A percentile compares a stretch with the other conserved stretches of the same genome.
phyloP scores from a whole-genome alignment of 2,113 vertebrate species.

The Elachura formosa region DNA sequence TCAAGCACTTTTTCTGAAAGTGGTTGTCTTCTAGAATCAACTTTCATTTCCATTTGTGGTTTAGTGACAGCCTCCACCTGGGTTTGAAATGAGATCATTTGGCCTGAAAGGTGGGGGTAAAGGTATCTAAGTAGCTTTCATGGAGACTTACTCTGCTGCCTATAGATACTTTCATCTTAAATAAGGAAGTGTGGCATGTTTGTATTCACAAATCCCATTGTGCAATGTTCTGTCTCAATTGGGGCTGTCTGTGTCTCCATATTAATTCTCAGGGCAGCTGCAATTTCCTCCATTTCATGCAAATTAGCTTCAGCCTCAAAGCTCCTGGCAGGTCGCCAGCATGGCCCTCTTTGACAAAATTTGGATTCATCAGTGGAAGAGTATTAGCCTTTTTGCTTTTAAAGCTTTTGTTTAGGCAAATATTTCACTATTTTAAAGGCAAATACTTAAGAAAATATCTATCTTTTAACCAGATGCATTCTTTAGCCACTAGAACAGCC shows the following conservation, averaged over 20 bases:
- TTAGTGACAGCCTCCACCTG: slow-evolving; percentile 41
- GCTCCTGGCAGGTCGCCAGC: slow-evolving; percentile 31
- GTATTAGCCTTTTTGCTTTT: slow-evolving; percentile 15
- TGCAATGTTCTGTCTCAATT: slow-evolving; percentile 40
- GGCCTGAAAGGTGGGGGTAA: slow-evolving; percentile 45
- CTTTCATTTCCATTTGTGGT: slow-evolving; percentile 24
- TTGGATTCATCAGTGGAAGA: slow-evolving; percentile 24
- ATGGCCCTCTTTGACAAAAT: slow-evolving; percentile 36
- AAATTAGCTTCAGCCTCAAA: slow-evolving; percentile 56
- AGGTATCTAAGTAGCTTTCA: slow-evolving; percentile 51
- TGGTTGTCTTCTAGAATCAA: slow-evolving; percentile 36
- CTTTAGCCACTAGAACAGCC: neutral
- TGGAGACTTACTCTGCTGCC: slow-evolving; percentile 20
- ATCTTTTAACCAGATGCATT: neutral
- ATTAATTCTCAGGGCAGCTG: slow-evolving; percentile 48
- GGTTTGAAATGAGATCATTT: slow-evolving; percentile 47
- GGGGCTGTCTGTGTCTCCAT: slow-evolving; percentile 33
- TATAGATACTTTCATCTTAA: slow-evolving; percentile 55
- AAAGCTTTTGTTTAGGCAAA: slow-evolving; percentile 25
- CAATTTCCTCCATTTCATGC: slow-evolving; percentile 67
- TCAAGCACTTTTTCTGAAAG: slow-evolving; percentile 40
- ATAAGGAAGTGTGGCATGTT: slow-evolving; percentile 59
- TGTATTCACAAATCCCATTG: slow-evolving; percentile 41
- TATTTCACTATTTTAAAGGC: neutral
- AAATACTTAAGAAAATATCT: neutral